These are phyloP conservation scores for Hemichromis elongatus DNA, from an alignment of 2,113 vertebrate genomes.

Conservation along the genomic window DNA sequence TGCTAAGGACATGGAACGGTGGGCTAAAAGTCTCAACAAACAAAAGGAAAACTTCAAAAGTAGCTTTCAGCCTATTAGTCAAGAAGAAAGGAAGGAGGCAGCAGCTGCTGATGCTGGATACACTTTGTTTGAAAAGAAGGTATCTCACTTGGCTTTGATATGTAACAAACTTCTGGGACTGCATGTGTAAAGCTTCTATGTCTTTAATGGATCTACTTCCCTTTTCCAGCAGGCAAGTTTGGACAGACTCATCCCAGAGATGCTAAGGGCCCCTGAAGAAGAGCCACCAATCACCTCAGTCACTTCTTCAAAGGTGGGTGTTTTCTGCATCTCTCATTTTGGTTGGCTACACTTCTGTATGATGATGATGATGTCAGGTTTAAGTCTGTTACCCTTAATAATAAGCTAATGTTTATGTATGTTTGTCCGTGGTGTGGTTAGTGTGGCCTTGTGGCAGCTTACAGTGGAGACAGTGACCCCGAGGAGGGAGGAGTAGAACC, in stretches of 20 bases:
- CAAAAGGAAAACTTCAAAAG: constrained; percentile 98
- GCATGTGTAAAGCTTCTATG: neutral
- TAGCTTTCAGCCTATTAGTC: constrained; percentile 91
- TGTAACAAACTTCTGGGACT: neutral
- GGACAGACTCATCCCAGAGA: constrained; percentile 85
- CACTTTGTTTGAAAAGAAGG: constrained; percentile 97
- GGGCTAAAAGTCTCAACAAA: constrained; percentile 98
- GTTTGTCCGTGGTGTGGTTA: constrained; percentile 27
- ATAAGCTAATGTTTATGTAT: neutral
- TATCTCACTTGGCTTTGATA: constrained; percentile 34
- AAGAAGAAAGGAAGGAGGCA: constrained; percentile 91
- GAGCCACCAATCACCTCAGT: constrained; percentile 71
- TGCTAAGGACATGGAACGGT: constrained; percentile 99
- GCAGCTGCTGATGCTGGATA: constrained; percentile 95
- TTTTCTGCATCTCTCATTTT: neutral
- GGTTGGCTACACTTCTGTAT: neutral
- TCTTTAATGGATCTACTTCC: neutral
- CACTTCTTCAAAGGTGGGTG: constrained; percentile 60
- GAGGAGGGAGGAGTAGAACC: constrained; percentile 80
- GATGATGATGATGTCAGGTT: neutral
- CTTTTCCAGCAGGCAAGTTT: constrained; percentile 76
- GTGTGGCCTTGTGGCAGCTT: constrained; percentile 92
- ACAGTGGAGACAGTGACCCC: constrained; percentile 95
- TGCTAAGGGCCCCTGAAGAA: constrained; percentile 79
- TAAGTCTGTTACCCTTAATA: neutral